Conservation (phyloP, 1,140 invertebrate species). For the Eubasilissa regina region DNA sequence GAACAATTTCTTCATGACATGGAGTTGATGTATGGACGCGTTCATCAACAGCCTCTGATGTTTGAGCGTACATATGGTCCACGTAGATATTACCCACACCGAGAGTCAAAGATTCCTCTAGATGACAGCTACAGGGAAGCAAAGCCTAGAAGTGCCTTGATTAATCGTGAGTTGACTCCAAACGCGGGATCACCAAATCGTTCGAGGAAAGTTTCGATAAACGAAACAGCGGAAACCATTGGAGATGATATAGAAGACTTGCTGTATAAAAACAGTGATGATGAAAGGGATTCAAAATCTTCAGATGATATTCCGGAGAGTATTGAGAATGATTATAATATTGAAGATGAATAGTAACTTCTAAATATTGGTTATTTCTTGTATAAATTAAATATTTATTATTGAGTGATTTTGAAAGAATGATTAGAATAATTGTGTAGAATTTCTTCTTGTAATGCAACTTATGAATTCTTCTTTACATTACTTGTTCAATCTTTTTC, state of each 20-base stretch:
- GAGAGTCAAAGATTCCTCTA: neutral
- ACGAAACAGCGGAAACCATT: constrained; percentile 72
- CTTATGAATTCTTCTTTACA: no score
- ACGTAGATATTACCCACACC: constrained; percentile 33
- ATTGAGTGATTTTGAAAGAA: no score
- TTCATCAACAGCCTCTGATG: constrained; percentile 78
- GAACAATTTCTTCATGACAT: constrained; percentile 80
- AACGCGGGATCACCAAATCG: constrained; percentile 62
- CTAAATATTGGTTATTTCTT: no score
- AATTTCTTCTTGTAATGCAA: no score
- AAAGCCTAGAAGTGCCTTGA: constrained; percentile 53
- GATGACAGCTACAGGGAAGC: constrained; percentile 20
- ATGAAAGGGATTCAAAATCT: constrained; percentile 63
- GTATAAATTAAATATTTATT: no score
- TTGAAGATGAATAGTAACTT: constrained; percentile 16
- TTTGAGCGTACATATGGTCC: constrained; percentile 82
- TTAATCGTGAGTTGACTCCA: constrained; percentile 65
- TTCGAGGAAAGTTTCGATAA: constrained; percentile 71
- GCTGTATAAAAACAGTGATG: constrained; percentile 64
- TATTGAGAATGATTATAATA: constrained; percentile 38
- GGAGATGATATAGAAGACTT: constrained; percentile 68
- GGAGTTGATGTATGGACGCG: constrained; percentile 80
- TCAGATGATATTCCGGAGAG: constrained; percentile 54
- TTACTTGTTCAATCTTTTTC: no score
- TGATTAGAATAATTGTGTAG: no score